Evolutionary conservation across 2,797 vertebrate genomes (phyloP), one percentile per base, ranked within the genome.

Genomic region (Anguilla megastoma): DNA sequence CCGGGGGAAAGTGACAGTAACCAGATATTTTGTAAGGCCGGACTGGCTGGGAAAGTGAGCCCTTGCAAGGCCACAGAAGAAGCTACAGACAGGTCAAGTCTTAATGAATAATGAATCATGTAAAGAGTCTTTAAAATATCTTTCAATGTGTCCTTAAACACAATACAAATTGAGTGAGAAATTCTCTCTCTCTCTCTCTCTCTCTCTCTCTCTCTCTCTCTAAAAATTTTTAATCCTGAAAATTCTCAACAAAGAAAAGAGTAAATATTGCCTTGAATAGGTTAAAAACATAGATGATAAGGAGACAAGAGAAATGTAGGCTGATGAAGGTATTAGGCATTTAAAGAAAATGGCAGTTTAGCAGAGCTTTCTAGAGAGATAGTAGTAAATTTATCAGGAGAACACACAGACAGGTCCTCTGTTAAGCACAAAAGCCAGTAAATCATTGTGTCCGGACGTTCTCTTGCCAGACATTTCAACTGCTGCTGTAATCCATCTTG

Each of bases 21-120:
- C 90, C 88, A 84, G 84, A 79, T 89, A 87, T 91, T 88, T 88
- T 54, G 12, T 83, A 85, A 54, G 54, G 82, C 56, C 36, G 16
- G 27, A n/a, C 69, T 58, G 87, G 80, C 66, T 12, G 86, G 93
- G 91, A 94, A 94, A 88, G 89, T 91, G 92, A 95, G 89, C 91
- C 87, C 24, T 84, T 56, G 30, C 48, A n/a, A 85, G 88, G 89
- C 84, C 71, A 85, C 24, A 69, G 36, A 90, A 91, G 91, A 92
- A 91, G 87, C 87, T 91, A 90, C 86, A 90, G 79, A 63, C n/a
- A 85, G 88, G 87, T 89, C 89, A 92, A 88, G 92, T 88, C 90
- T 89, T 94, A 74, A 86, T 88, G 33, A 86, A 86, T 88, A 80
- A 86, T 66, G 48, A 71, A 88, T 56, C 41, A n/a, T 50, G 41